Conservation (phyloP, 2,888 invertebrate genomes). For the Myopa testacea region DNA sequence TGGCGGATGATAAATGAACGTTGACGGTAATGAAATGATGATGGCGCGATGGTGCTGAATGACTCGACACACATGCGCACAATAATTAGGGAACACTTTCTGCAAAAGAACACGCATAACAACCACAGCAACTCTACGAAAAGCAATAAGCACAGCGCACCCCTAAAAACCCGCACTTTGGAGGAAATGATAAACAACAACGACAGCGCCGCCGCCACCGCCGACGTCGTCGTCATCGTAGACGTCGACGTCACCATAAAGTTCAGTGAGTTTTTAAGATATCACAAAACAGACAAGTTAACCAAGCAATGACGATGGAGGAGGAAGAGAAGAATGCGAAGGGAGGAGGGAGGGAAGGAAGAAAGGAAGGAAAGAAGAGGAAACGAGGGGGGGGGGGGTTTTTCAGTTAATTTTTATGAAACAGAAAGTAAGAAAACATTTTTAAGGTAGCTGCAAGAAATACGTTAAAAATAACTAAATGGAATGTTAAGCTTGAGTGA, state of each 20-base stretch:
- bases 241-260: constrained; percentile 36
- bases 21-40: constrained; percentile 25
- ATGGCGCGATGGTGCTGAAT: constrained; percentile 50
- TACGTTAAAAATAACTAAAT: constrained; percentile 57
- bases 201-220: constrained; percentile 31
- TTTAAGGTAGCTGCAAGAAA: constrained; percentile 48
- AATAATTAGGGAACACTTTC: constrained; percentile 54
- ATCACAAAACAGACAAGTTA: constrained; percentile 1
- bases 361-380: background rate
- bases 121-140: constrained; percentile 12
- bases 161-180: constrained; percentile 46
- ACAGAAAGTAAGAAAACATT: constrained; percentile 23
- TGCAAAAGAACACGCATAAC: constrained; percentile 22
- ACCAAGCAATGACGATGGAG: background rate
- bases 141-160: constrained; percentile 48
- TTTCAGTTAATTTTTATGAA: constrained; percentile 15
- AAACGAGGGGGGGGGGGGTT: background rate
- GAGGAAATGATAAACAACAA: constrained; percentile 22
- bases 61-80: constrained; percentile 59
- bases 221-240: constrained; percentile 18
- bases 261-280: constrained; percentile 43
- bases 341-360: background rate
- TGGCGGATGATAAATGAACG: constrained; percentile 27
- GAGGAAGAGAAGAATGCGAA: constrained; percentile 16
- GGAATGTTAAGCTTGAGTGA: constrained; percentile 55